Base-by-base conservation (phyloP, 2,113 vertebrate genomes). In the Psettodes erumei region DNA sequence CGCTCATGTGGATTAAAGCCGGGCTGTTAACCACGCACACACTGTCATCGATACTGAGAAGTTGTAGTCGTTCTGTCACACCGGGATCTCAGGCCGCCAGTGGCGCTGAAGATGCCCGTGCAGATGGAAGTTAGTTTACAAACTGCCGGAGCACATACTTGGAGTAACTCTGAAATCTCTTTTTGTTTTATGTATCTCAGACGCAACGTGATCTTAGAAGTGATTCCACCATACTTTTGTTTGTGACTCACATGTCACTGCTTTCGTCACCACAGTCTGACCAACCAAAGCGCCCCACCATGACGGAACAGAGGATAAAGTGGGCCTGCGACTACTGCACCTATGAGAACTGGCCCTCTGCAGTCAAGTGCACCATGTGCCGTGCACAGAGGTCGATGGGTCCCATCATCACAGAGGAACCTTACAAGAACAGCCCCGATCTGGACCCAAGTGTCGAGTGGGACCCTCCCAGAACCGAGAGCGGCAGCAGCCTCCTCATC, bases 311-410 rank as follows among this genome's bases (percentile, higher is more conserved):
- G 92, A 96, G 93, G 68, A 89, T 96, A 48, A 98, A 97, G 93
- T 98, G 96, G 97, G 93, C 95, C 87, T 98, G 96, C 89, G 96
- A 98, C 91, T 98, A 98, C 91, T 98, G 97, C 92, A 98, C 97
- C 30, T 98, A 96, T 30, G 97, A 98, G 79, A 98, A 97, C 81
- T 98, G 96, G 96, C 95, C 96, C 0, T 97, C 96, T 86, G 95
- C 96, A 62, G 92, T 97, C 91, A 99, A 98, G 85, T 99, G 96
- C 63, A 98, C 96, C 16, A 98, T 98, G 97, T 98, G 97, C 82
- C 96, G 96, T 23, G 96, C 96, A 51, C 96, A 93, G 42, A 95
- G 95, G 75, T 95, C 95, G n/a, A 96, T 93, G 15, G 95, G 95
- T 60, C 95, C 96, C 73, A 97, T 99, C 71, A 99, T 99, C 77